Base-by-base conservation (phyloP, 2,113 vertebrate species). In the Herpetotheres cachinnans region DNA sequence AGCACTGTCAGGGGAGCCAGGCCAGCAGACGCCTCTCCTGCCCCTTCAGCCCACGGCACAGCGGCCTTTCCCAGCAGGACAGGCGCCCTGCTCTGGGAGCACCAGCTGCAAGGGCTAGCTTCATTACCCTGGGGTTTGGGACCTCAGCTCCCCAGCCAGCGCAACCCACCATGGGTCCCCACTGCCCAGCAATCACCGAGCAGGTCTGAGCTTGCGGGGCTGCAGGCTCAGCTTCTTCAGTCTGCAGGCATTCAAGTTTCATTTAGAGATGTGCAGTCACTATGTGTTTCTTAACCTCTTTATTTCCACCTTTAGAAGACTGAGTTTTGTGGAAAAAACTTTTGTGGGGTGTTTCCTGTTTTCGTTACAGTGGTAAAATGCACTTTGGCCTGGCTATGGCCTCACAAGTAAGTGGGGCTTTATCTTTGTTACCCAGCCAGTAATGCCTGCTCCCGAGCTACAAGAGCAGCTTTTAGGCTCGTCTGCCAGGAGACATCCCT, bases 161-260 rank as follows among this genome's bases (percentile, higher is more conserved):
- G 25, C 15, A 83, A 40, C 36, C 55, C 18, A 8, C 56, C 21
- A 2, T 9, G 34, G 1, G 1, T 27, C 61, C 59, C 42, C 42
- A 34, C 2, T 5, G 1, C 30, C 24, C 78, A 90, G 36, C 38
- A 79, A 34, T 21, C 9, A 17, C n/a, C 3, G 8, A 50, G 47
- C 26, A 44, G 61, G 17, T 38, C 83, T 65, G 54, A 46, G 38
- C 54, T 61, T 30, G 16, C 3, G 1, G 46, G 24, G 26, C 36
- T 56, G 24, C 42, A 49, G 59, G 22, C 12, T 61, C 0, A 0
- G 16, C 26, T 84, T 27, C 59, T 66, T 52, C 22, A 15, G 42
- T 25, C n/a, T 40, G 49, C 26, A 65, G 44, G n/a, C 2, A 0
- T 44, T 72, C 63, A 40, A n/a, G 17, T 22, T 70, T 29, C 38